Evolutionary conservation across 1,140 invertebrate species (phyloP).

Genomic region (Drosophila sucinea): DNA sequence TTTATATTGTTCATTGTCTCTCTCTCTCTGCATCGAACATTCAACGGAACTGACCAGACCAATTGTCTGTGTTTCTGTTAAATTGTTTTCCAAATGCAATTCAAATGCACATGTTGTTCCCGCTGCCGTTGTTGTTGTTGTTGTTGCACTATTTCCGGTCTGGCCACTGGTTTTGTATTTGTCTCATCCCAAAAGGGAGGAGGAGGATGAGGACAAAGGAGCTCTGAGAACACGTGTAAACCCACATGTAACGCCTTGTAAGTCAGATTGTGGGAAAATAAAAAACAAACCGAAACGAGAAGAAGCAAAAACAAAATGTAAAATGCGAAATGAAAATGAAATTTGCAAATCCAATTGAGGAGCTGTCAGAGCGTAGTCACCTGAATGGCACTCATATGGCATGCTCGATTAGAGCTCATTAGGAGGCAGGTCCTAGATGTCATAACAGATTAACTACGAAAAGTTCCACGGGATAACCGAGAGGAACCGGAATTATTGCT

Average conservation of each 20-base stretch:
- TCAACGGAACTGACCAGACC: constrained; percentile 55
- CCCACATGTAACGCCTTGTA: constrained; percentile 51
- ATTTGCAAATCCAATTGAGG: constrained; percentile 59
- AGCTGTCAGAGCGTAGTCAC: constrained; percentile 77
- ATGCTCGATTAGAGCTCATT: constrained; percentile 77
- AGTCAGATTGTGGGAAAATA: constrained; percentile 62
- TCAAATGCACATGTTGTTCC: constrained; percentile 39
- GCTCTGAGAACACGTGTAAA: constrained; percentile 64
- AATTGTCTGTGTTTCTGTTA: constrained; percentile 39
- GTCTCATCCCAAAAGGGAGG: constrained; percentile 26
- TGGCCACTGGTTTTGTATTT: constrained; percentile 42
- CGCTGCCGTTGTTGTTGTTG: constrained; percentile 37
- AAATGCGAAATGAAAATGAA: constrained; percentile 4
- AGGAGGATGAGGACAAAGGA: constrained; percentile 8
- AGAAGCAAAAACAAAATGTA: too few species aligned
- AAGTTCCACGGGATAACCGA: constrained; percentile 36
- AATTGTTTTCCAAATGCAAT: constrained; percentile 49
- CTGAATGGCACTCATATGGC: constrained; percentile 76
- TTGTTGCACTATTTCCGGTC: constrained; percentile 47
- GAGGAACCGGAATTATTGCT: constrained; percentile 6
- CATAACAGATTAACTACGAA: constrained; percentile 75
- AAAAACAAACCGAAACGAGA: not conserved
- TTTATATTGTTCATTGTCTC: constrained; percentile 31
- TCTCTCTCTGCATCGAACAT: constrained; percentile 9
- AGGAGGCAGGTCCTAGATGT: constrained; percentile 68